phyloP scores from a whole-genome alignment of 2,797 vertebrate genomes.

The Sebastes itinus region DNA sequence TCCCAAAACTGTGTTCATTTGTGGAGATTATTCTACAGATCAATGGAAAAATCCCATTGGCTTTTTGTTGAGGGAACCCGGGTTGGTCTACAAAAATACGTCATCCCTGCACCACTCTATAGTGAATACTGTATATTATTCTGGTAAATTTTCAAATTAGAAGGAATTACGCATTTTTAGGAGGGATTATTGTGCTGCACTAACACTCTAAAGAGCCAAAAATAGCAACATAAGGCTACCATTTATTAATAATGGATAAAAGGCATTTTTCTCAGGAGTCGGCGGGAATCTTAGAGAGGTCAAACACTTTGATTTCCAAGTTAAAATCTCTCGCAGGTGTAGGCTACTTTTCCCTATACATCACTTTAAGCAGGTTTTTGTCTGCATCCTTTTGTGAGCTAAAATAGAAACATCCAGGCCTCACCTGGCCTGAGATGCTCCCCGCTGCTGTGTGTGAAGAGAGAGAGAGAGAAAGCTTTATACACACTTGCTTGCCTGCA shows the following conservation, averaged over 20 bases:
- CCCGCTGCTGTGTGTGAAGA: not conserved
- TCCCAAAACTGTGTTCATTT: no score
- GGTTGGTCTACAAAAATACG: no score
- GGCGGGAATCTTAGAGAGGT: not conserved
- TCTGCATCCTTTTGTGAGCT: not conserved
- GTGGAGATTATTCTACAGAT: no score
- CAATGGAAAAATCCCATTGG: no score
- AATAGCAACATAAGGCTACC: not conserved
- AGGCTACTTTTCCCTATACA: not conserved
- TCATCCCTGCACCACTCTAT: not conserved
- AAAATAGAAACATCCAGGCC: not conserved
- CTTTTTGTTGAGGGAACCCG: no score
- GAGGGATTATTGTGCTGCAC: not conserved
- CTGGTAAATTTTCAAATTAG: not conserved
- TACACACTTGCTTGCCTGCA: not conserved
- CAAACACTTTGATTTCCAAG: constrained; percentile 1
- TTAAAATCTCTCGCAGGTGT: not conserved
- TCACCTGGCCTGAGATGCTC: constrained; percentile 11
- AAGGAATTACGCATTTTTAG: not conserved
- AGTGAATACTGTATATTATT: not conserved
- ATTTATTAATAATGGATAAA: not conserved
- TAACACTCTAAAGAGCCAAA: not conserved
- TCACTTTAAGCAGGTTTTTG: not conserved
- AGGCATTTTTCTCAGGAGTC: not conserved
- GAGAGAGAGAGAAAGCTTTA: not conserved